phyloP scores from a whole-genome alignment of 2,113 vertebrate species.

The Numenius arquata region DNA sequence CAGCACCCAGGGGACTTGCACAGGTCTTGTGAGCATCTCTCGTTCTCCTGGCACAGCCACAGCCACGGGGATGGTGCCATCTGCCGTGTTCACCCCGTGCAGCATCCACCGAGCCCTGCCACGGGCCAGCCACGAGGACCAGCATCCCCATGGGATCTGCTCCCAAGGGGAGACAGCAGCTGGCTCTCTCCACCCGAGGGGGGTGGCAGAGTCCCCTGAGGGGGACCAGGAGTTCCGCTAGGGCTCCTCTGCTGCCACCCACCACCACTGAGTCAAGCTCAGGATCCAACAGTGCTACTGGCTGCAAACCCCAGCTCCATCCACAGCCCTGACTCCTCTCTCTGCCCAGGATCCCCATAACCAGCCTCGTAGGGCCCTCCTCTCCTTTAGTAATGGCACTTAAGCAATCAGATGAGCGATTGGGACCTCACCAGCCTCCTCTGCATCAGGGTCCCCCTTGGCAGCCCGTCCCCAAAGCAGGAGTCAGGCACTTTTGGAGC shows the following conservation, averaged over 20 bases:
- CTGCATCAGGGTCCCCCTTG: neutral
- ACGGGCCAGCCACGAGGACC: rapidly evolving
- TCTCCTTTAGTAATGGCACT: neutral
- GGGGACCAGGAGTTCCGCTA: rapidly evolving
- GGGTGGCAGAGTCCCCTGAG: neutral
- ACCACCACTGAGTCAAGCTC: neutral
- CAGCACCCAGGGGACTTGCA: neutral
- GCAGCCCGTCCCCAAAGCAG: neutral
- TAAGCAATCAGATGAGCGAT: neutral
- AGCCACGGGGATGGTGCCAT: neutral
- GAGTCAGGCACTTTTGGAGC: neutral
- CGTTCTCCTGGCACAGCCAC: rapidly evolving
- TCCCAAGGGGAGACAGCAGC: neutral
- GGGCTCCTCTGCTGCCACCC: neutral
- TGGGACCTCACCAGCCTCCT: neutral
- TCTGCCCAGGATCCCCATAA: neutral
- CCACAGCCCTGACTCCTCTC: neutral
- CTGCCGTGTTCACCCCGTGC: rapidly evolving
- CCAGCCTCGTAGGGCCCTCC: rapidly evolving
- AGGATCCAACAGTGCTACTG: neutral
- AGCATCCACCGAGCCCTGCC: rapidly evolving
- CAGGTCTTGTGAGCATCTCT: neutral
- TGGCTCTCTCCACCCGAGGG: neutral
- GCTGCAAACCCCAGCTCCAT: neutral
- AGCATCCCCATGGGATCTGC: neutral